phyloP scores from a whole-genome alignment of 2,888 invertebrate species.

The Omphaloscelis lunosa region DNA sequence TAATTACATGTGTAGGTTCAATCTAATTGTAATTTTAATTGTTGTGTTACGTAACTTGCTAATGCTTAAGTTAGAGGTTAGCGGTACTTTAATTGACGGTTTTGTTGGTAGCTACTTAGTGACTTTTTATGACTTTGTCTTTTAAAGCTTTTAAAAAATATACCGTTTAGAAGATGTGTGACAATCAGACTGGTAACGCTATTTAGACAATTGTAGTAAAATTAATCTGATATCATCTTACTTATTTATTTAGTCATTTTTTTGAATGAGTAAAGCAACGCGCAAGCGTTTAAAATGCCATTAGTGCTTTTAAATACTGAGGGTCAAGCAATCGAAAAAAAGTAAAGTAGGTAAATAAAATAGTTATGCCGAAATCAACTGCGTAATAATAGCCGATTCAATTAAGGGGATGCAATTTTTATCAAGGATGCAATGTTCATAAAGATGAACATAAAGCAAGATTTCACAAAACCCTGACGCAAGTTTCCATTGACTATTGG shows the following conservation, averaged over 20 bases:
- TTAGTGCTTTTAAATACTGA: not conserved
- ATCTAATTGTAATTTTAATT: constrained; percentile 63
- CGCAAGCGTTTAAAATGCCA: too few species aligned
- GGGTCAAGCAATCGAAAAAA: not conserved
- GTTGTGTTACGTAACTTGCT: constrained; percentile 56
- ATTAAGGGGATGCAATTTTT: constrained; percentile 6
- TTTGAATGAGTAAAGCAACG: too few species aligned
- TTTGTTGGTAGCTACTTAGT: constrained; percentile 16
- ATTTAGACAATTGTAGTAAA: not conserved
- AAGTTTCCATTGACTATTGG: constrained; percentile 50
- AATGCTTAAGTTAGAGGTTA: constrained; percentile 40
- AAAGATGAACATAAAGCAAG: constrained; percentile 52
- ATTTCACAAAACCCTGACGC: constrained; percentile 61
- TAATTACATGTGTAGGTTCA: constrained; percentile 57
- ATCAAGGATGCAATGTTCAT: constrained; percentile 22
- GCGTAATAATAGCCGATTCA: not conserved
- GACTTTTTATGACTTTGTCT: not conserved
- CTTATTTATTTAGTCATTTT: too few species aligned
- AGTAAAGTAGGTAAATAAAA: not conserved
- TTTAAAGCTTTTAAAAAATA: not conserved
- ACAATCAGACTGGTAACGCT: too few species aligned
- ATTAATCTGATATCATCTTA: not conserved
- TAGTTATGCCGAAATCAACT: not conserved
- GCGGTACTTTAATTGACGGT: constrained; percentile 52
- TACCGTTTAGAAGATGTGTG: not conserved